Conservation (phyloP, 2,113 vertebrate species). For the Pterocles burchelli region DNA sequence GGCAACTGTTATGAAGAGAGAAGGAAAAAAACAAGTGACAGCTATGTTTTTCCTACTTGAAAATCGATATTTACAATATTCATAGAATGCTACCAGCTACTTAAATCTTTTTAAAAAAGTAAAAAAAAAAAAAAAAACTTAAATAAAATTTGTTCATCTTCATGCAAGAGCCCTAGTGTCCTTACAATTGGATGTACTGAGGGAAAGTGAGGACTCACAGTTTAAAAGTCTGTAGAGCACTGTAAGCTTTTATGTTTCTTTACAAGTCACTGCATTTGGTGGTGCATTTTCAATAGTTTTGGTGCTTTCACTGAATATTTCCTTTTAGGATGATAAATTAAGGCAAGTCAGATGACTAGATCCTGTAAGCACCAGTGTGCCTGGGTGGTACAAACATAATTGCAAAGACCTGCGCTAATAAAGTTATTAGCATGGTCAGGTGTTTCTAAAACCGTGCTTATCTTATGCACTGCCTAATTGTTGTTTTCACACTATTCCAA, state of each 20-base stretch:
- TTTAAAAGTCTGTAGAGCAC: neutral
- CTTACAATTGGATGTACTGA: neutral
- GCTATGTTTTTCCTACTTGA: neutral
- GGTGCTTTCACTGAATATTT: neutral
- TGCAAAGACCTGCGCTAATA: neutral
- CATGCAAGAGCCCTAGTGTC: neutral
- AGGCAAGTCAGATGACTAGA: neutral
- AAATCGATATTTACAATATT: neutral
- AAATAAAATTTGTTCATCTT: neutral
- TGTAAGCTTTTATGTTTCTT: neutral
- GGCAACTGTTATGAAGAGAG: neutral
- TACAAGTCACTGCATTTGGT: neutral
- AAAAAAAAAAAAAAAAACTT: neutral
- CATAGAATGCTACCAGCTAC: neutral
- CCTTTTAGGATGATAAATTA: neutral
- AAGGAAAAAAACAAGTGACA: neutral
- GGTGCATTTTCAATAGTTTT: neutral
- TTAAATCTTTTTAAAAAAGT: neutral
- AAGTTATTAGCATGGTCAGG: neutral
- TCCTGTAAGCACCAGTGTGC: neutral
- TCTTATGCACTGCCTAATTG: neutral
- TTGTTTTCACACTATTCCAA: neutral
- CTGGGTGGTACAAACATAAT: neutral
- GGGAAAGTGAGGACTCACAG: neutral
- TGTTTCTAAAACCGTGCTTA: neutral